These are phyloP conservation scores for Sterrhoptilus dennistouni DNA, from an alignment of 2,113 vertebrate genomes.

Conservation along the genomic window DNA sequence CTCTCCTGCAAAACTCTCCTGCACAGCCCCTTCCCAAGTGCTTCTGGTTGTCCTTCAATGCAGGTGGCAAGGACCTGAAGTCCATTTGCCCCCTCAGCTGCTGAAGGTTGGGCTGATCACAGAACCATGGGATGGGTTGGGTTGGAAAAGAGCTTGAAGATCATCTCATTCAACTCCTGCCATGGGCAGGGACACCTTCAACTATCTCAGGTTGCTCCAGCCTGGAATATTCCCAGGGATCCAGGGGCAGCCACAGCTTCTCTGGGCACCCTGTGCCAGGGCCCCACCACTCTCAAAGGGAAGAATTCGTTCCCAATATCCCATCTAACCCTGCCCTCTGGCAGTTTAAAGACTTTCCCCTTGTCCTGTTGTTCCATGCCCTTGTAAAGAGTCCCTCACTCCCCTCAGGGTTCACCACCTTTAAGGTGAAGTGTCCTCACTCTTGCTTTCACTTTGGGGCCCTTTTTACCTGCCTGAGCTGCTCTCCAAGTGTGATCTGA, in stretches of 20 bases:
- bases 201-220: not conserved
- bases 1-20: not conserved
- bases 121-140: not conserved
- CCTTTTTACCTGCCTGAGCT: not conserved
- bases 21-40: not conserved
- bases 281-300: not conserved
- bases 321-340: not conserved
- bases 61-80: not conserved
- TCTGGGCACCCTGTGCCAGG: not conserved
- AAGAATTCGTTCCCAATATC: not conserved
- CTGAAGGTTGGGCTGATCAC: accelerated
- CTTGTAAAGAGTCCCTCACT: not conserved
- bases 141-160: not conserved
- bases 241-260: not conserved
- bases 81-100: not conserved
- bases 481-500: not conserved
- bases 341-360: not conserved
- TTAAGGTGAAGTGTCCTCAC: not conserved
- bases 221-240: not conserved
- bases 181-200: not conserved
- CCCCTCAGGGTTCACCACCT: not conserved
- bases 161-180: not conserved
- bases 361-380: not conserved
- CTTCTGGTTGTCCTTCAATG: accelerated
- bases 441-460: not conserved